Conservation (phyloP, 2,797 vertebrate species). For the Amphiprion clarkii region DNA sequence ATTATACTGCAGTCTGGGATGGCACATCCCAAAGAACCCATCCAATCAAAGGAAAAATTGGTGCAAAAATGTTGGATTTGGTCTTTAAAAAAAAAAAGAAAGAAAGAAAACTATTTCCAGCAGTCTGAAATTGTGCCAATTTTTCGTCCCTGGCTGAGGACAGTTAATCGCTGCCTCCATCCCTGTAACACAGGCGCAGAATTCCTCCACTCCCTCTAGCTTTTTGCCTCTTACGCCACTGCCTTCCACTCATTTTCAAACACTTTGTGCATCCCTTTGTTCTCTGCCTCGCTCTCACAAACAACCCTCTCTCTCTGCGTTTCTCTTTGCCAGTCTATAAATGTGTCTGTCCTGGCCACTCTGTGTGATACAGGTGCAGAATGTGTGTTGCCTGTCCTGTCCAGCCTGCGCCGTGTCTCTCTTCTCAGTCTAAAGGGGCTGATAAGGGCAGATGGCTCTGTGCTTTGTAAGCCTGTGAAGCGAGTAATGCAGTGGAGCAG, state of each 20-base stretch:
- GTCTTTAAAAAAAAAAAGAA: too few species aligned
- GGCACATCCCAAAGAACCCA: neutral
- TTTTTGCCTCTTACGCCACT: neutral
- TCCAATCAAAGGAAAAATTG: slow-evolving; percentile 11
- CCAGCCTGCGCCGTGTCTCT: slow-evolving; percentile 39
- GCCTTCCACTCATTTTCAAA: slow-evolving; percentile 23
- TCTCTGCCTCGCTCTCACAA: neutral
- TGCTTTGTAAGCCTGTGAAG: slow-evolving; percentile 68
- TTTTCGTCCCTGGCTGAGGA: neutral
- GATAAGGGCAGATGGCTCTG: slow-evolving; percentile 72
- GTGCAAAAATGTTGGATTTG: too few species aligned
- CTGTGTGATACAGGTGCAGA: slow-evolving; percentile 56
- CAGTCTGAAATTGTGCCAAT: neutral
- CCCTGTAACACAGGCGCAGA: neutral
- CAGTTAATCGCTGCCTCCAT: neutral
- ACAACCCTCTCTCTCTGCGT: neutral
- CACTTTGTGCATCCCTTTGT: slow-evolving; percentile 6
- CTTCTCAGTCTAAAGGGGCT: slow-evolving; percentile 49
- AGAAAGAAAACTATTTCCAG: neutral
- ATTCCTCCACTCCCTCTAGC: neutral
- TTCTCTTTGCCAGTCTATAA: neutral
- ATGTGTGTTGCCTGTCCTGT: slow-evolving; percentile 58
- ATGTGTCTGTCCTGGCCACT: slow-evolving; percentile 7
- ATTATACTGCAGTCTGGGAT: neutral
- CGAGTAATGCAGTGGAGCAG: slow-evolving; percentile 66